These are phyloP conservation scores for Ecdyonurus torrentis DNA, from an alignment of 2,888 invertebrate species.

Conservation along the genomic window DNA sequence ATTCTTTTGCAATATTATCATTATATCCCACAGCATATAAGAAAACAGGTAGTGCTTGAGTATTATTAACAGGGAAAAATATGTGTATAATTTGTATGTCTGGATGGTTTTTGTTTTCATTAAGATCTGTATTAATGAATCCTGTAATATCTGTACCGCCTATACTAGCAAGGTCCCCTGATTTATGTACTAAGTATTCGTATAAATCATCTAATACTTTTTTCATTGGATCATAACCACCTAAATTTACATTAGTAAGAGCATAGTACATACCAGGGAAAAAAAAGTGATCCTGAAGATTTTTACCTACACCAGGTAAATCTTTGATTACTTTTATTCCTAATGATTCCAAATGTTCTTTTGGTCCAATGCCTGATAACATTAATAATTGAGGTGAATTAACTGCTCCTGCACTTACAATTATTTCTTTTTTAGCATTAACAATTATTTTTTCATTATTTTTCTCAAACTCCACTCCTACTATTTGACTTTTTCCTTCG, in stretches of 20 bases:
- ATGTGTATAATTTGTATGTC: background rate
- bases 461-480: constrained; percentile 20
- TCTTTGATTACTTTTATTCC: constrained; percentile 13
- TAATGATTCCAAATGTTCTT: constrained; percentile 13
- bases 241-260: background rate
- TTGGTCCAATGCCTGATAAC: constrained; percentile 17
- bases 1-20: background rate
- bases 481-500: constrained; percentile 17
- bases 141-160: constrained; percentile 15
- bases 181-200: constrained; percentile 31
- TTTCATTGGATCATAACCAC: background rate
- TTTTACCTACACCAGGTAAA: constrained; percentile 14
- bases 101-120: background rate
- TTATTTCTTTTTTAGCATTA: constrained; percentile 26
- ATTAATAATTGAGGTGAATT: constrained; percentile 16
- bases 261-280: background rate
- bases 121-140: background rate
- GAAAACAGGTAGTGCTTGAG: background rate
- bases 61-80: background rate
- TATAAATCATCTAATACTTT: constrained; percentile 23
- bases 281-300: constrained; percentile 14
- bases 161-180: constrained; percentile 31
- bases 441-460: constrained; percentile 17
- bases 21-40: background rate
- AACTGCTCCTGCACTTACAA: constrained; percentile 16